These are phyloP conservation scores for Tolypeutes matacus DNA, from an alignment of 2,797 vertebrate genomes.

Conservation along the genomic window DNA sequence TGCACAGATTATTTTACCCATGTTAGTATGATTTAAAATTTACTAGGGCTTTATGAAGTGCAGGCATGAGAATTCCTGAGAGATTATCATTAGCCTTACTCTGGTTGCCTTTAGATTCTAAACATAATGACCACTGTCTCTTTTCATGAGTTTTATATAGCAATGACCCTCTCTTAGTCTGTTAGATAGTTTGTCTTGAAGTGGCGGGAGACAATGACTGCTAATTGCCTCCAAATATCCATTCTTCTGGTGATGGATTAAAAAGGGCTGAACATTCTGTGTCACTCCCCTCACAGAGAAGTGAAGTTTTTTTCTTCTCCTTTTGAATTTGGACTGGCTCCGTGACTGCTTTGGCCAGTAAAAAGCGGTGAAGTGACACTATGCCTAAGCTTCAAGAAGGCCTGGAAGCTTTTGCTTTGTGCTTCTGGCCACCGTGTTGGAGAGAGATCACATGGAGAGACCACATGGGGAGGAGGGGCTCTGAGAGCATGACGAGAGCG, in stretches of 20 bases:
- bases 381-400: not conserved
- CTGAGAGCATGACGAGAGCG: not conserved
- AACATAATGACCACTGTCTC: conserved; percentile 26
- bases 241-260: not conserved
- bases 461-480: not conserved
- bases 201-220: not conserved
- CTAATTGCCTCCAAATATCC: conserved; percentile 43
- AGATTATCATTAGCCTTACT: not conserved
- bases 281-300: not conserved
- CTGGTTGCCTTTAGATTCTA: conserved; percentile 53
- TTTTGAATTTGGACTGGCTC: not conserved
- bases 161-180: not conserved
- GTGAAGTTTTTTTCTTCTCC: conserved; percentile 1
- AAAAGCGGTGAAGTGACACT: not conserved
- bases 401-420: conserved; percentile 6
- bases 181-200: conserved; percentile 55
- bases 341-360: not conserved
- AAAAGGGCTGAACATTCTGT: not conserved
- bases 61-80: not conserved
- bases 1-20: conserved; percentile 7
- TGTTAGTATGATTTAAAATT: conserved; percentile 12
- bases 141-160: conserved; percentile 35
- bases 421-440: not conserved
- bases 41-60: conserved; percentile 49
- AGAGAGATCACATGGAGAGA: not conserved